Evolutionary conservation across 2,888 invertebrate genomes (phyloP).

Genomic region (Acrobasis repandana): DNA sequence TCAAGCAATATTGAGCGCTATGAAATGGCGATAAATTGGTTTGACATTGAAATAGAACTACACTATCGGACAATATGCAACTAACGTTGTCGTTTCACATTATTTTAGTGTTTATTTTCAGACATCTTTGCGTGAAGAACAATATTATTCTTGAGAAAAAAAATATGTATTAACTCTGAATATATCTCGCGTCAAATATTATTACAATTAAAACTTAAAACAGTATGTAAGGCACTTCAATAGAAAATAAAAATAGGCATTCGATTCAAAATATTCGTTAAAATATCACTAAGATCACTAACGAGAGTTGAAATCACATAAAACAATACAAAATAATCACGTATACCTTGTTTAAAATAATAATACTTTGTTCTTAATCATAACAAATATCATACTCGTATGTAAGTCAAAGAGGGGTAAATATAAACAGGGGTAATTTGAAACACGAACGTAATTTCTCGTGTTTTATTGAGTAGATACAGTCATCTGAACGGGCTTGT

Average conservation of each 20-base stretch:
- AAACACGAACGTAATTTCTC: no score
- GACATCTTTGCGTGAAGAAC: no score
- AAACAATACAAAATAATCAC: constrained; percentile 19
- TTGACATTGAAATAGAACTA: no score
- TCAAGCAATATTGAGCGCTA: no score
- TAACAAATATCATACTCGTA: constrained; percentile 2
- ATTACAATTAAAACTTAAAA: constrained; percentile 21
- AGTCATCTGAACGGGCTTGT: no score
- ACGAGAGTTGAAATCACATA: constrained; percentile 17
- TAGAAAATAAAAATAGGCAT: constrained; percentile 21
- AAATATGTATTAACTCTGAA: not conserved
- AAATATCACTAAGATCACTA: constrained; percentile 22
- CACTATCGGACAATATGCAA: no score
- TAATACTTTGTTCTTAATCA: constrained; percentile 17
- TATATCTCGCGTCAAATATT: not conserved
- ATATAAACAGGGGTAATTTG: no score
- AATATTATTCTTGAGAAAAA: no score
- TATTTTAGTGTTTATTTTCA: no score
- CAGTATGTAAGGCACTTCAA: constrained; percentile 25
- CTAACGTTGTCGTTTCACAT: no score
- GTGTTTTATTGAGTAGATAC: no score
- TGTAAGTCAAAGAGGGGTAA: not conserved
- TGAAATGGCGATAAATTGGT: no score
- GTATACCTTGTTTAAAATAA: constrained; percentile 7
- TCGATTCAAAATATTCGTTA: constrained; percentile 20